These are phyloP conservation scores for Tanypteryx hageni DNA, from an alignment of 2,888 invertebrate species.

Conservation along the genomic window DNA sequence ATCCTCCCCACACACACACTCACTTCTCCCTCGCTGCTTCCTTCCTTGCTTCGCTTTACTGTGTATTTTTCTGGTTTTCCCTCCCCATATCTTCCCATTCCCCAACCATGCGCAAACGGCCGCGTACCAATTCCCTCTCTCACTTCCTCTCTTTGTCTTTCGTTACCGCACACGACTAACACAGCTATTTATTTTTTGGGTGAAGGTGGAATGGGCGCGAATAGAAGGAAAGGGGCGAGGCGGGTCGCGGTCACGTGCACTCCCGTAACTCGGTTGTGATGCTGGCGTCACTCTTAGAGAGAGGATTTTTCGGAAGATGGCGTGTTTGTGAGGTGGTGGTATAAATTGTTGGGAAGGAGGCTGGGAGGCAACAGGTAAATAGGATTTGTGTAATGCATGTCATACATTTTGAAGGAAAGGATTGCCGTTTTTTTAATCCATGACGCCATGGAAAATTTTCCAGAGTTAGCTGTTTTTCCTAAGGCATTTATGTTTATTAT, in stretches of 20 bases:
- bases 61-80: too few relatives aligned
- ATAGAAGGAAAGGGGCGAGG: background rate
- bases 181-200: background rate
- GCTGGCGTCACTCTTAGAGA: background rate
- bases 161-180: background rate
- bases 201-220: background rate
- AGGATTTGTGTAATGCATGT: constrained; percentile 45
- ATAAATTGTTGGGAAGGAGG: background rate
- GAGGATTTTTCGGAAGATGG: background rate
- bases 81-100: background rate
- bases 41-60: background rate
- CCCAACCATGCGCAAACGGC: background rate
- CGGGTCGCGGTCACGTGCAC: constrained; percentile 40
- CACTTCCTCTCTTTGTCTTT: background rate
- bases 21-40: background rate
- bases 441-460: too few relatives aligned
- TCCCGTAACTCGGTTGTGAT: constrained; percentile 50
- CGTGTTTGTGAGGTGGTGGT: background rate
- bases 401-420: background rate
- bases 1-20: background rate
- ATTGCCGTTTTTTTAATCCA: too few relatives aligned
- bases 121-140: too few relatives aligned
- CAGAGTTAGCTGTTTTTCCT: too few relatives aligned
- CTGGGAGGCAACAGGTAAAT: constrained; percentile 47
- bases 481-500: too few relatives aligned